A percentile compares a stretch with the other conserved stretches of the same genome.
phyloP scores from a whole-genome alignment of 2,888 invertebrate genomes.

The Crossocerus cetratus region DNA sequence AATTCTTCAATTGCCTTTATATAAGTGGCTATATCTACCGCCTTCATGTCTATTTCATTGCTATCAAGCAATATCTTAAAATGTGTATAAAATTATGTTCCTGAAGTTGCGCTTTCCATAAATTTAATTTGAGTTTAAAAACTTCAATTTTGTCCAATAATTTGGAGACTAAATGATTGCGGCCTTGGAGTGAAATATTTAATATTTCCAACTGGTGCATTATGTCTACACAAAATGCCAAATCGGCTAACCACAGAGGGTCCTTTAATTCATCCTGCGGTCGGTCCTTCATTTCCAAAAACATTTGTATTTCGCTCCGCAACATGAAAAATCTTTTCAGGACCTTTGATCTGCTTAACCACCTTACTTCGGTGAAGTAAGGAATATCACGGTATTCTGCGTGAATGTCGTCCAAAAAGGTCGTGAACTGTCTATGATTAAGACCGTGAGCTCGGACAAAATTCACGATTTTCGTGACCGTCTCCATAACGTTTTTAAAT shows the following conservation, averaged over 20 bases:
- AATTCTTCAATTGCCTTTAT: too few relatives aligned
- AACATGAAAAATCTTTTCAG: slow-evolving; percentile 42
- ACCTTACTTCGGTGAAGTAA: slow-evolving; percentile 50
- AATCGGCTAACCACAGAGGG: slow-evolving; percentile 24
- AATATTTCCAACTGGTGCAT: slow-evolving; percentile 8
- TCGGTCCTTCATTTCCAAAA: slow-evolving; percentile 28
- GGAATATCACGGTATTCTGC: slow-evolving; percentile 47
- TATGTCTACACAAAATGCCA: slow-evolving; percentile 14
- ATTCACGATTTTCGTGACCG: slow-evolving; percentile 45
- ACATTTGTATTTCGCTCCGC: slow-evolving; percentile 29
- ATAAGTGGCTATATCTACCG: too few relatives aligned
- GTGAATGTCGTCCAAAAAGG: slow-evolving; percentile 44
- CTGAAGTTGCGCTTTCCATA: too few relatives aligned
- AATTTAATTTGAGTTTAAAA: slow-evolving; percentile 27
- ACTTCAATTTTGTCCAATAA: slow-evolving; percentile 1
- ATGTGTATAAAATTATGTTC: too few relatives aligned
- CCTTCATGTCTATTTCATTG: too few relatives aligned
- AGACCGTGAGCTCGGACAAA: slow-evolving; percentile 46
- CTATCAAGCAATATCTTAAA: too few relatives aligned
- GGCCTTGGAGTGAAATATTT: slow-evolving; percentile 8
- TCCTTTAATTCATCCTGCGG: slow-evolving; percentile 27
- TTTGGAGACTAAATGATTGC: slow-evolving; percentile 5
- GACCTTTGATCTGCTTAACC: slow-evolving; percentile 50
- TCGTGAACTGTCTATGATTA: slow-evolving; percentile 48
- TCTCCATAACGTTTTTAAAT: slow-evolving; percentile 45